These are phyloP conservation scores for Hippoglossus stenolepis DNA, from an alignment of 2,113 vertebrate genomes.

Conservation along the genomic window DNA sequence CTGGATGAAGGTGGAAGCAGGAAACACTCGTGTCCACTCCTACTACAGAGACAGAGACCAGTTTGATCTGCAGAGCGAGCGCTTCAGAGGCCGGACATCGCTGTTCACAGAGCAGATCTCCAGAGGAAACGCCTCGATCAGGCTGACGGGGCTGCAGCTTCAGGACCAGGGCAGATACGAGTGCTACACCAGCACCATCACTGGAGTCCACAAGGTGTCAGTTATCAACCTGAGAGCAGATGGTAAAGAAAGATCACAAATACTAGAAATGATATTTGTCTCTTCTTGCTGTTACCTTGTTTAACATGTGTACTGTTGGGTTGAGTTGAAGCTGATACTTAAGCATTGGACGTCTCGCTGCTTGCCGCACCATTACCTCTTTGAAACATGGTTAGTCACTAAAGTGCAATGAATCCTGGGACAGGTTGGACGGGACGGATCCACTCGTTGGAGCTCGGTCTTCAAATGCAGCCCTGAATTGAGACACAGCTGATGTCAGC, in stretches of 20 bases:
- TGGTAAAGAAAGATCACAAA: slow-evolving; percentile 54
- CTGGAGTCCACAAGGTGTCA: not conserved
- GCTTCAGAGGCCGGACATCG: slow-evolving; percentile 71
- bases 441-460: too few species aligned
- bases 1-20: slow-evolving; percentile 65
- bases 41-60: slow-evolving; percentile 72
- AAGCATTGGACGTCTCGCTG: too few species aligned
- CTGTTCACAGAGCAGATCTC: slow-evolving; percentile 68
- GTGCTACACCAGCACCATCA: slow-evolving; percentile 74
- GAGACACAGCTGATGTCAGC: too few species aligned
- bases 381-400: too few species aligned
- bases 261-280: not conserved
- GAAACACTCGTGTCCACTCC: slow-evolving; percentile 46
- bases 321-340: too few species aligned
- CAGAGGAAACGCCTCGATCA: slow-evolving; percentile 79
- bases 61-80: not conserved
- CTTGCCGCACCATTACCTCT: too few species aligned
- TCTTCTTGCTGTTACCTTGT: too few species aligned
- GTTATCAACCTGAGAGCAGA: slow-evolving; percentile 12
- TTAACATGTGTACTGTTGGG: too few species aligned
- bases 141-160: slow-evolving; percentile 43
- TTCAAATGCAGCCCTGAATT: too few species aligned
- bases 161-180: slow-evolving; percentile 72
- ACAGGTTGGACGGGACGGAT: too few species aligned
- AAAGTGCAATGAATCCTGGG: too few species aligned